Base-by-base conservation (phyloP, 2,113 vertebrate genomes). In the Sisor rabdophorus region DNA sequence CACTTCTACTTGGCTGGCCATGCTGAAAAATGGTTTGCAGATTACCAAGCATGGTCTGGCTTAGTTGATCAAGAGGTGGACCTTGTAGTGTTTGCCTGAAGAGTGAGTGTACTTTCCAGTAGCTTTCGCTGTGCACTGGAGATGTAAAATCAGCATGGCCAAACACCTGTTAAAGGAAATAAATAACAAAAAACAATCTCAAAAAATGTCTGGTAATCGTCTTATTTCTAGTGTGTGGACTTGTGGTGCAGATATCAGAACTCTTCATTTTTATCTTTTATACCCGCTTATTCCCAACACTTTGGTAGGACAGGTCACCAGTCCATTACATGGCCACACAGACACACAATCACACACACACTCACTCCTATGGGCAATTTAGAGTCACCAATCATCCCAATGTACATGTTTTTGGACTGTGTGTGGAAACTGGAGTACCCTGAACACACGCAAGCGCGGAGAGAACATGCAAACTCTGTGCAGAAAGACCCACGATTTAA, bases 61-160 rank as follows among this genome's bases (percentile, higher is more conserved):
- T 63, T 11, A 88, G 70, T 36, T 72, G 52, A 24, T 79, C 54
- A 52, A 88, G 77, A 11, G 81, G 11, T 0, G 55, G 56, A 12
- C 87, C 87, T 64, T 88, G 87, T 8, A 88, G 72, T 0, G 87
- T 88, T 52, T 84, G 83, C 20, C 26, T 80, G 73, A 87, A 88
- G 30, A 87, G 71, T 8, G 77, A 48, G 40, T 88, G 87, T 30
- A 88, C 68, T 44, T 83, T 81, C 2, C 69, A 61, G 58, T 85
- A 85, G 40, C 32, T 59, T 52, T 70, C 58, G 10, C 55, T 80
- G 19, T 81, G 81, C 19, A 70, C 22, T 15, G 80, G 76, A 50
- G 79, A 58, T 9, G 12, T 82, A 70, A 87, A 86, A 54, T 87
- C 81, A 53, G 71, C 72, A 75, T 87, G 86, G 48, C 78, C 84